Percentiles rank a stretch among this genome's conserved stretches.
Conservation (phyloP, 2,888 invertebrate genomes). For the Napeogenes sylphis region DNA sequence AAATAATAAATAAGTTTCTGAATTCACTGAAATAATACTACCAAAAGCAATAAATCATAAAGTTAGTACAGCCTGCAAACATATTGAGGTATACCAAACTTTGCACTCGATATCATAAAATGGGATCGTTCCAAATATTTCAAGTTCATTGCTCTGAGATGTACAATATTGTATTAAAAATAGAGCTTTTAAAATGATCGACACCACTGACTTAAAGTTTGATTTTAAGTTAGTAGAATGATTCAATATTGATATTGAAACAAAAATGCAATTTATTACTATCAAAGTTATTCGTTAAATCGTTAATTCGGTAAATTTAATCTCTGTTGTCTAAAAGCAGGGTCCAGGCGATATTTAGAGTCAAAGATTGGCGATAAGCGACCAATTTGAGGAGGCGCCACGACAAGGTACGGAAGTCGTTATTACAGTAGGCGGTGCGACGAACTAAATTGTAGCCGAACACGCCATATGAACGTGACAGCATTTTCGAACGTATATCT, state of each 20-base stretch:
- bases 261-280: neutral
- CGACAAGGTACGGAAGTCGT: conserved; percentile 77
- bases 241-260: too few relatives aligned
- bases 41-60: conserved; percentile 71
- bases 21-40: conserved; percentile 76
- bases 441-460: conserved; percentile 70
- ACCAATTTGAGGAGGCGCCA: conserved; percentile 77
- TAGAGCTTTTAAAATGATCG: too few relatives aligned
- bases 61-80: conserved; percentile 68
- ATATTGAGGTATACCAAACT: conserved; percentile 61
- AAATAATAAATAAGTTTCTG: conserved; percentile 66
- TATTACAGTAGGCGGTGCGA: conserved; percentile 76
- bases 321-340: conserved; percentile 69
- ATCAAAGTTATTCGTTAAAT: too few relatives aligned
- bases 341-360: conserved; percentile 67
- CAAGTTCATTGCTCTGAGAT: conserved; percentile 15
- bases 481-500: conserved; percentile 74
- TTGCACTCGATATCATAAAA: conserved; percentile 46
- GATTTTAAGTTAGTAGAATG: too few relatives aligned
- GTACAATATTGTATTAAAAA: neutral
- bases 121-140: conserved; percentile 32
- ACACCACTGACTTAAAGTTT: too few relatives aligned
- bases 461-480: conserved; percentile 77
- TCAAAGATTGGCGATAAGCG: conserved; percentile 77
- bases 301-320: conserved; percentile 33